phyloP scores from a whole-genome alignment of 2,888 invertebrate genomes.

The Branchinecta sandiegonensis region DNA sequence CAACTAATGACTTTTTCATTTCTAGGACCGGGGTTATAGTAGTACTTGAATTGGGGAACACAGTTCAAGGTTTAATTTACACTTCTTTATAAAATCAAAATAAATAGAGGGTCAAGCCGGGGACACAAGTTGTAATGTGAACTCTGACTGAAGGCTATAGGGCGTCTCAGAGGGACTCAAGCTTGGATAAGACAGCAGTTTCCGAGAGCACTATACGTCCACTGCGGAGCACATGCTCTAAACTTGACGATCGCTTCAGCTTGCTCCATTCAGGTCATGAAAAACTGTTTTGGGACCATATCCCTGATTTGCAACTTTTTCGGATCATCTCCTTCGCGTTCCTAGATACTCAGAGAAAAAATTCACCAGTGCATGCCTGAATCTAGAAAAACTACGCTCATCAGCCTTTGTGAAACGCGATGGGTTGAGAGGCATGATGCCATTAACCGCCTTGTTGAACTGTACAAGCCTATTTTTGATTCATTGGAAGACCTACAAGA shows the following conservation, averaged over 20 bases:
- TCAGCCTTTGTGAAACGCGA: conserved; percentile 5
- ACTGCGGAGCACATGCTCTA: conserved; percentile 18
- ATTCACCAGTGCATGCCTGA: not conserved
- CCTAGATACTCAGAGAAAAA: not conserved
- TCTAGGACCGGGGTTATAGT: no score
- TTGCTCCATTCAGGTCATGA: not conserved
- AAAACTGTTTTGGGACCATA: conserved; percentile 11
- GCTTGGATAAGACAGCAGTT: conserved; percentile 15
- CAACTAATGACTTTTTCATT: no score
- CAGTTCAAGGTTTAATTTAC: no score
- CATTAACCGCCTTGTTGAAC: not conserved
- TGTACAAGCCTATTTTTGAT: not conserved
- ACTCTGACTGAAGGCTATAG: no score
- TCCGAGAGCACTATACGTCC: conserved; percentile 17
- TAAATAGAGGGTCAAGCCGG: no score
- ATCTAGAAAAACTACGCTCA: not conserved
- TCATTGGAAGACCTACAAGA: conserved; percentile 2
- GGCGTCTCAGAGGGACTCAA: conserved; percentile 17
- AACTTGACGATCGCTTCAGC: not conserved
- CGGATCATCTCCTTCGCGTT: no score
- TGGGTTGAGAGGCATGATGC: conserved; percentile 16
- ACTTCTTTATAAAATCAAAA: no score
- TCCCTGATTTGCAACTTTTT: conserved; percentile 14
- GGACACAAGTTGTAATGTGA: no score
- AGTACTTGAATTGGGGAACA: no score